Conservation (phyloP, 2,113 vertebrate genomes). For the Aegithalos caudatus region DNA sequence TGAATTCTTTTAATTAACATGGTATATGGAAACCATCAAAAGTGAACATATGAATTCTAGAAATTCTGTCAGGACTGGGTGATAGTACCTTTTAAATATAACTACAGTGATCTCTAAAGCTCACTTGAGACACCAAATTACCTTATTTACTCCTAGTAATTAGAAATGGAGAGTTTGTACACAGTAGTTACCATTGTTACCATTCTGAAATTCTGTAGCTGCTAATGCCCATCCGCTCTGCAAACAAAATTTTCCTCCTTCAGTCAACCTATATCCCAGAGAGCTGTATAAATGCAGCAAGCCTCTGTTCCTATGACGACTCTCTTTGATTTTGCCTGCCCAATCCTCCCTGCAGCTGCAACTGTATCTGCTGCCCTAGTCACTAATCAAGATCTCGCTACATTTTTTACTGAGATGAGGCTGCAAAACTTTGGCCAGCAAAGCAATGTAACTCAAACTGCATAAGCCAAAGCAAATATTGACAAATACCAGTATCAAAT, state of each 20-base stretch:
- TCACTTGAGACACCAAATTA: not conserved
- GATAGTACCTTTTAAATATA: not conserved
- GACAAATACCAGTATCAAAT: not conserved
- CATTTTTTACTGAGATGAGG: not conserved
- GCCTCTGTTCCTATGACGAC: not conserved
- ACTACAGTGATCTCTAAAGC: not conserved
- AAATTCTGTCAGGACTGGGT: not conserved
- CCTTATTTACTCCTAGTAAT: not conserved
- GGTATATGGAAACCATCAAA: not conserved
- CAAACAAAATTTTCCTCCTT: not conserved
- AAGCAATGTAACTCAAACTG: not conserved
- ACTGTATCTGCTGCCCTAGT: not conserved
- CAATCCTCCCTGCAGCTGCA: not conserved
- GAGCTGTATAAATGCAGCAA: not conserved
- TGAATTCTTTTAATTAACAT: not conserved
- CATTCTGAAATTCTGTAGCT: not conserved
- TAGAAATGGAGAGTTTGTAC: not conserved
- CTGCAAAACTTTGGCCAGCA: not conserved
- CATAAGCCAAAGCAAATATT: not conserved
- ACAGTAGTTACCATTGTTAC: not conserved
- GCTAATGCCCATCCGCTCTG: not conserved
- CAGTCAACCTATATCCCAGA: not conserved
- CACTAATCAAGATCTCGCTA: not conserved
- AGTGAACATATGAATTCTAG: not conserved
- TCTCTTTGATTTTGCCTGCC: not conserved